Conservation (phyloP, 2,888 invertebrate genomes). For the Lepidocyrtinus sp. region DNA sequence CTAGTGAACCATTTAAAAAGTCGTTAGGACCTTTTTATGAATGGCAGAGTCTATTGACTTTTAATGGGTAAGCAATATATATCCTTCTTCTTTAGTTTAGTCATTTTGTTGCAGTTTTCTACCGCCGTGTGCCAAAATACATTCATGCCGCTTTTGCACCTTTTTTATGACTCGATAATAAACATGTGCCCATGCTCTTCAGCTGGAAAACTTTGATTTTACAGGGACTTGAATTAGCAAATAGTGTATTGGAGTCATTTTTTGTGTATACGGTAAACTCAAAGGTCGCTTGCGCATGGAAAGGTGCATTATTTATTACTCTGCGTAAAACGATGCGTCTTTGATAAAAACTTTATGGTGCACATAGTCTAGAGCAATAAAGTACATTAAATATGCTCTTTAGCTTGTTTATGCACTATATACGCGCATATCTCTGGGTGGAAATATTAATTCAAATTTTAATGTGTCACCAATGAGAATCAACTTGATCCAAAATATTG, state of each 20-base stretch:
- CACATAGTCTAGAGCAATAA: not conserved
- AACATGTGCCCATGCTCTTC: not conserved
- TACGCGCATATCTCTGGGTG: no score
- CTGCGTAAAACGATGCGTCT: not conserved
- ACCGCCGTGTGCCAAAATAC: slow-evolving; percentile 23
- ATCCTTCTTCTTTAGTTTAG: slow-evolving; percentile 2
- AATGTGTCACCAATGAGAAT: no score
- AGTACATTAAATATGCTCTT: no score
- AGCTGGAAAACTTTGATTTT: slow-evolving; percentile 29
- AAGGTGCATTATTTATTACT: not conserved
- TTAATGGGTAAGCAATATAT: slow-evolving; percentile 46
- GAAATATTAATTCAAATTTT: no score
- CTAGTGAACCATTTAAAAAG: slow-evolving; percentile 60
- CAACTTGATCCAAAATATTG: no score
- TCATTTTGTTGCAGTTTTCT: no score
- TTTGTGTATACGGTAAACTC: not conserved
- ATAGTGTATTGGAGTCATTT: slow-evolving; percentile 18
- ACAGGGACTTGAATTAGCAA: slow-evolving; percentile 29
- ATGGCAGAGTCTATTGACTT: slow-evolving; percentile 58
- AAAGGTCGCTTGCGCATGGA: not conserved
- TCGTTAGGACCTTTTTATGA: slow-evolving; percentile 59
- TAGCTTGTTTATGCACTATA: no score
- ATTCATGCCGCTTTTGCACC: slow-evolving; percentile 50
- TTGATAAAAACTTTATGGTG: not conserved
- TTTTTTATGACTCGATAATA: slow-evolving; percentile 43